These are phyloP conservation scores for Brachystomella parvula DNA, from an alignment of 1,140 invertebrate species.

Conservation along the genomic window DNA sequence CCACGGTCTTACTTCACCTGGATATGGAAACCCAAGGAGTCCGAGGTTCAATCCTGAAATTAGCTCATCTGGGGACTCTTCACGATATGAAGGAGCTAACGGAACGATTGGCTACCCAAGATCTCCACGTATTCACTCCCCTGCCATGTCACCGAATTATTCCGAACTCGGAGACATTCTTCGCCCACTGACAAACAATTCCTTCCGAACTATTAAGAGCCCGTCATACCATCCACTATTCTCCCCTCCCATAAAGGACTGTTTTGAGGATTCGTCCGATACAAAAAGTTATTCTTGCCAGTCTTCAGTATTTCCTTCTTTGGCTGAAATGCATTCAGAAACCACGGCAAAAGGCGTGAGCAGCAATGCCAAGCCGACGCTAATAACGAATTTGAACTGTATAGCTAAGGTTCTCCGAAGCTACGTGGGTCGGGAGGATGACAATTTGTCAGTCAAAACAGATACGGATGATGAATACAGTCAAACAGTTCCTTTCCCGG, in stretches of 20 bases:
- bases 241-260: not conserved
- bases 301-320: not conserved
- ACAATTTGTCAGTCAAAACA: slow-evolving; percentile 55
- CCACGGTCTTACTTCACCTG: not conserved
- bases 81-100: not conserved
- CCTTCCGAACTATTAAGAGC: not conserved
- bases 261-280: not conserved
- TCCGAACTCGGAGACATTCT: slow-evolving; percentile 12
- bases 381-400: slow-evolving; percentile 41
- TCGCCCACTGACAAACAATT: slow-evolving; percentile 20
- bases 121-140: slow-evolving; percentile 21
- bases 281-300: not conserved
- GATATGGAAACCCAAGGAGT: slow-evolving; percentile 18
- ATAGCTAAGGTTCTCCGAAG: slow-evolving; percentile 50
- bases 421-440: slow-evolving; percentile 51
- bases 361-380: slow-evolving; percentile 19
- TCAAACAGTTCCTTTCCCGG: slow-evolving; percentile 55
- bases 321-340: not conserved
- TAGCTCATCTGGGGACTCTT: not conserved
- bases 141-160: slow-evolving; percentile 23
- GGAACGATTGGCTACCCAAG: slow-evolving; percentile 16
- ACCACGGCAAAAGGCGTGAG: not conserved
- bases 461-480: slow-evolving; percentile 58
- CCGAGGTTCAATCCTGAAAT: slow-evolving; percentile 19
- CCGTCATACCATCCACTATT: not conserved